These are phyloP conservation scores for Sturnira hondurensis DNA, from an alignment of 2,113 vertebrate species.

Conservation along the genomic window DNA sequence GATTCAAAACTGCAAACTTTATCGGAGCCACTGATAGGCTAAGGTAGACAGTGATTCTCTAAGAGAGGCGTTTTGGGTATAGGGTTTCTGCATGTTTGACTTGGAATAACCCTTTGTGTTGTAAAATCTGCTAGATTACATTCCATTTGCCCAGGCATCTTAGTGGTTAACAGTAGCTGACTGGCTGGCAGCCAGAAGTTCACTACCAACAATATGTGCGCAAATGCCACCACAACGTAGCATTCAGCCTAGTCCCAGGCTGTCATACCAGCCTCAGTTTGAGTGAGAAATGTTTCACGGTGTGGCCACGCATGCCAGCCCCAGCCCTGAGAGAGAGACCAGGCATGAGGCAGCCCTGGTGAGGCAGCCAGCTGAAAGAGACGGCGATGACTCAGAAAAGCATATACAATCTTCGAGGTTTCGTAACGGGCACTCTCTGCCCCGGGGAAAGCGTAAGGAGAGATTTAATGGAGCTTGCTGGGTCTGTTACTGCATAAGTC, in stretches of 20 bases:
- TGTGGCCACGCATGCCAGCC: too few relatives aligned
- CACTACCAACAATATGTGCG: conserved; percentile 34
- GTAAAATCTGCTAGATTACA: too few relatives aligned
- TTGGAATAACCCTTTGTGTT: background rate
- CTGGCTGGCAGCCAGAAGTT: conserved; percentile 50
- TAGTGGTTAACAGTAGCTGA: conserved; percentile 51
- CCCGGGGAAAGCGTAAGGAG: conserved; percentile 22
- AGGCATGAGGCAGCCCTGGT: background rate
- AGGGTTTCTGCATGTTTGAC: background rate
- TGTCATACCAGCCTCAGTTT: conserved; percentile 19
- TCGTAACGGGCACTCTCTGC: background rate
- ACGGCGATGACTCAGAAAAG: background rate
- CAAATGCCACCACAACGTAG: background rate
- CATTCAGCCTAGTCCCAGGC: background rate
- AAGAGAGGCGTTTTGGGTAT: background rate
- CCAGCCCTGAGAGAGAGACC: background rate
- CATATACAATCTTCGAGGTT: fast-evolving
- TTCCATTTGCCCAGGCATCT: background rate
- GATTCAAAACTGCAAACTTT: background rate
- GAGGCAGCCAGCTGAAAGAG: background rate
- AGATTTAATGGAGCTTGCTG: background rate
- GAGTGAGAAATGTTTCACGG: background rate
- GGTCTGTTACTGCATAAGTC: background rate
- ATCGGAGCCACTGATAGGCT: background rate
- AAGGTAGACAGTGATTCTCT: background rate